A percentile compares a stretch with the other conserved stretches of the same genome.
Evolutionary conservation across 1,140 invertebrate species (phyloP).

Genomic region (Drosophila sturtevanti): DNA sequence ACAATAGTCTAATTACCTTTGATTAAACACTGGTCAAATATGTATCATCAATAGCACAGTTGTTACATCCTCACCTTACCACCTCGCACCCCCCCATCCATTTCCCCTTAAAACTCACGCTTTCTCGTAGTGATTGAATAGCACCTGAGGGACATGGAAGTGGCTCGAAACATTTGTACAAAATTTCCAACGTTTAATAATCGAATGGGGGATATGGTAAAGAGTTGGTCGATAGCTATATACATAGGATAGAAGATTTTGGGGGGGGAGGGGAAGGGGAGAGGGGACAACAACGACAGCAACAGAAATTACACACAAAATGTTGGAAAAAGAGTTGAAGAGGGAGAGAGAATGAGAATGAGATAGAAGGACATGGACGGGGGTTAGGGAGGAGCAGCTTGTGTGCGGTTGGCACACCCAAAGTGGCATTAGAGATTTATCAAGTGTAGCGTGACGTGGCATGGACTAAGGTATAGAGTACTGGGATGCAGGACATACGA

Average conservation of each 20-base stretch:
- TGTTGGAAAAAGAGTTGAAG: slow-evolving; percentile 22
- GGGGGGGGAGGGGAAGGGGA: not conserved
- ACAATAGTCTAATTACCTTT: slow-evolving; percentile 73
- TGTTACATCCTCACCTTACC: not conserved
- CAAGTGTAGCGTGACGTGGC: slow-evolving; percentile 79
- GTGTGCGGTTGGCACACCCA: slow-evolving; percentile 71
- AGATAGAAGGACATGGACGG: too few species aligned
- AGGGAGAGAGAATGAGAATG: not conserved
- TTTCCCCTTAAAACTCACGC: too few species aligned
- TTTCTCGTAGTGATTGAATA: slow-evolving; percentile 24
- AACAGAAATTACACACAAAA: slow-evolving; percentile 74
- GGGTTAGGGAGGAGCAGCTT: slow-evolving; percentile 4
- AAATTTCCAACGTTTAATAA: slow-evolving; percentile 71
- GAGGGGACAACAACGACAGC: slow-evolving; percentile 41
- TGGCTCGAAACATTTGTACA: slow-evolving; percentile 57
- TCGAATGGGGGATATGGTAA: slow-evolving; percentile 37
- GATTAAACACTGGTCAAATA: slow-evolving; percentile 68
- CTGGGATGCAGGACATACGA: slow-evolving; percentile 31
- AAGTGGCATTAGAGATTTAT: slow-evolving; percentile 81
- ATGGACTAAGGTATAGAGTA: slow-evolving; percentile 53
- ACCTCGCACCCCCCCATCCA: not conserved
- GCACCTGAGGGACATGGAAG: slow-evolving; percentile 50
- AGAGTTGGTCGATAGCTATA: not conserved
- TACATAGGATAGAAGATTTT: not conserved
- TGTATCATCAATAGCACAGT: slow-evolving; percentile 43